phyloP scores from a whole-genome alignment of 2,888 invertebrate genomes.

The Lymantria dispar region DNA sequence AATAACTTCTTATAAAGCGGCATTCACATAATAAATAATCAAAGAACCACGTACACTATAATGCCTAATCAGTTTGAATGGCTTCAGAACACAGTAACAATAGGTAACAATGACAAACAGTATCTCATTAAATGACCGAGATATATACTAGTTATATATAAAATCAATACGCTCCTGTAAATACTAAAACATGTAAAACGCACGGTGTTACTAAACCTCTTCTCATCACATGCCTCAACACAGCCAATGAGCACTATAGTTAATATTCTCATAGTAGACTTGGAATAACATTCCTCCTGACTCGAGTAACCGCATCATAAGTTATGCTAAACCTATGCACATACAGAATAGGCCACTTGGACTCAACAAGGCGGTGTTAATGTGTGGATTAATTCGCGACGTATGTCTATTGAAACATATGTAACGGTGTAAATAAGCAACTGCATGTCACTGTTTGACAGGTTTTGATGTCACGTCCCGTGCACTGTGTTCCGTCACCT shows the following conservation, averaged over 20 bases:
- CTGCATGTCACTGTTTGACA: constrained; percentile 82
- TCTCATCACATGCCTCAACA: constrained; percentile 81
- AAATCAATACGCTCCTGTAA: constrained; percentile 65
- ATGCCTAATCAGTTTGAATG: constrained; percentile 61
- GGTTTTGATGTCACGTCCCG: constrained; percentile 78
- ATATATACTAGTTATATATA: constrained; percentile 42
- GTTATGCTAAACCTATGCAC: constrained; percentile 82
- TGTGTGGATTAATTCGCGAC: constrained; percentile 38
- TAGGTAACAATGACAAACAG: constrained; percentile 49
- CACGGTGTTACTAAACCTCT: constrained; percentile 82
- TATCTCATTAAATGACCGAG: constrained; percentile 61
- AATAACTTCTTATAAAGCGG: constrained; percentile 40
- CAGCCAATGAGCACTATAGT: constrained; percentile 81
- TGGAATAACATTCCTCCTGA: constrained; percentile 79
- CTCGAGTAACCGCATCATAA: constrained; percentile 80
- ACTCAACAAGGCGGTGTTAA: constrained; percentile 51
- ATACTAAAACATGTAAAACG: constrained; percentile 75
- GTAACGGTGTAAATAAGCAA: constrained; percentile 77
- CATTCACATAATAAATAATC: constrained; percentile 48
- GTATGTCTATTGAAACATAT: constrained; percentile 47
- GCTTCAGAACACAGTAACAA: constrained; percentile 63
- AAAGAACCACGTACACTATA: constrained; percentile 52
- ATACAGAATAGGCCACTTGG: constrained; percentile 67
- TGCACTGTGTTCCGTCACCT: constrained; percentile 81
- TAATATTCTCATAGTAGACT: constrained; percentile 79